These are phyloP conservation scores for Oxyruncus cristatus DNA, from an alignment of 2,113 vertebrate genomes.

Conservation along the genomic window DNA sequence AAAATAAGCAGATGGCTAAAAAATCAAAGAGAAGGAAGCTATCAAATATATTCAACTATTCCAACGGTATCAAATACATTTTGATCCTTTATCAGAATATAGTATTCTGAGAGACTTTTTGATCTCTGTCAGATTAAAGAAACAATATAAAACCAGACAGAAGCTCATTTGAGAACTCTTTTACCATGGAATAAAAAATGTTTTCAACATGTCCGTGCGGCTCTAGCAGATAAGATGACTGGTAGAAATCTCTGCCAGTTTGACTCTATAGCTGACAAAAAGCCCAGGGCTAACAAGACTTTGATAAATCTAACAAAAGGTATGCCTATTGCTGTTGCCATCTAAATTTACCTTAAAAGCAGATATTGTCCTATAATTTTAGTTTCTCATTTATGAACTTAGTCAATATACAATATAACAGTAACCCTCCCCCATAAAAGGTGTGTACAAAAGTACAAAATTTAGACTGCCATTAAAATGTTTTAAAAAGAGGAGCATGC, in stretches of 20 bases:
- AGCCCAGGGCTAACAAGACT: background rate
- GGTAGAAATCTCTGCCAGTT: background rate
- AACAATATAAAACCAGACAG: background rate
- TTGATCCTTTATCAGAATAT: background rate
- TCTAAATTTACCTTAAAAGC: background rate
- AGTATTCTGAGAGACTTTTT: background rate
- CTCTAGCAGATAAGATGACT: background rate
- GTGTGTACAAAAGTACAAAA: background rate
- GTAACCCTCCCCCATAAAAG: background rate
- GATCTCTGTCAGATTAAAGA: background rate
- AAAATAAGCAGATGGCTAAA: background rate
- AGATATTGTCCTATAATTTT: background rate
- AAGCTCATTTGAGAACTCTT: background rate
- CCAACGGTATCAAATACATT: background rate
- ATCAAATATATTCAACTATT: background rate
- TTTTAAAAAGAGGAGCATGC: background rate
- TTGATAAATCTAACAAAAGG: background rate
- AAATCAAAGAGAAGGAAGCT: background rate
- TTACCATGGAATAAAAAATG: background rate
- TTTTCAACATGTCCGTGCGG: background rate
- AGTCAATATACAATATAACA: background rate
- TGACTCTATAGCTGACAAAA: background rate
- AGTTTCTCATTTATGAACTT: background rate
- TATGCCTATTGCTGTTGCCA: background rate
- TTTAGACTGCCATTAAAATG: background rate